A percentile compares a stretch with the other conserved stretches of the same genome.
phyloP scores from a whole-genome alignment of 2,113 vertebrate species.

The Osmerus eperlanus region DNA sequence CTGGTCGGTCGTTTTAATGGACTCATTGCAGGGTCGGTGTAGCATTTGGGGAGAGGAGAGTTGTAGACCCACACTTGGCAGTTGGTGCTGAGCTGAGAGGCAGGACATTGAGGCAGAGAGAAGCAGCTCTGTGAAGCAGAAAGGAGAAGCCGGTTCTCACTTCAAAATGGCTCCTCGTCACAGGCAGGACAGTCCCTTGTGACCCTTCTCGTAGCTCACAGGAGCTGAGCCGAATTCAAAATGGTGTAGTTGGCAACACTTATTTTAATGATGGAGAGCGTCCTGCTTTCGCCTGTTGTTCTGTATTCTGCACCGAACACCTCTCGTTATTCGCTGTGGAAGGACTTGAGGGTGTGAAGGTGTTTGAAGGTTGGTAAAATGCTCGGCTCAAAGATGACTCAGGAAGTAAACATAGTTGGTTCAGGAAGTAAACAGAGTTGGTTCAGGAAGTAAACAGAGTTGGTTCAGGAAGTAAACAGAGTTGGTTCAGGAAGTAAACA shows the following conservation, averaged over 20 bases:
- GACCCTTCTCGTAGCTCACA: constrained; percentile 31
- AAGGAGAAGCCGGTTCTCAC: constrained; percentile 34
- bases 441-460: constrained; percentile 17
- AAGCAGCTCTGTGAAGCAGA: constrained; percentile 38
- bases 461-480: not conserved
- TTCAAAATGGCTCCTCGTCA: constrained; percentile 52
- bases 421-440: not conserved
- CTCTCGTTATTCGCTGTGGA: not conserved
- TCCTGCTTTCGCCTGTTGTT: no score
- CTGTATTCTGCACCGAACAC: no score
- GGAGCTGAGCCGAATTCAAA: constrained; percentile 29
- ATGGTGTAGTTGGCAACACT: constrained; percentile 11
- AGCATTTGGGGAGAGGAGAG: constrained; percentile 7
- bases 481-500: not conserved
- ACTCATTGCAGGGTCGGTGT: constrained; percentile 13
- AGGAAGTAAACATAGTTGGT: not conserved
- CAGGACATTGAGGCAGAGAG: not conserved
- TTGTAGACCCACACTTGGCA: constrained; percentile 20
- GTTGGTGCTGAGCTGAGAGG: constrained; percentile 31
- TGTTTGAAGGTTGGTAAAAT: not conserved
- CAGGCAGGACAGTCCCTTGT: constrained; percentile 25
- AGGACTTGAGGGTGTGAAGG: not conserved
- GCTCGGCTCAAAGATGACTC: no score
- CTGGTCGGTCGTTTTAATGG: constrained; percentile 12
- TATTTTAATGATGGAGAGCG: no score